A percentile compares a stretch with the other conserved stretches of the same genome.
These are phyloP conservation scores for Mirounga angustirostris DNA, from an alignment of 2,113 vertebrate species.

Conservation along the genomic window DNA sequence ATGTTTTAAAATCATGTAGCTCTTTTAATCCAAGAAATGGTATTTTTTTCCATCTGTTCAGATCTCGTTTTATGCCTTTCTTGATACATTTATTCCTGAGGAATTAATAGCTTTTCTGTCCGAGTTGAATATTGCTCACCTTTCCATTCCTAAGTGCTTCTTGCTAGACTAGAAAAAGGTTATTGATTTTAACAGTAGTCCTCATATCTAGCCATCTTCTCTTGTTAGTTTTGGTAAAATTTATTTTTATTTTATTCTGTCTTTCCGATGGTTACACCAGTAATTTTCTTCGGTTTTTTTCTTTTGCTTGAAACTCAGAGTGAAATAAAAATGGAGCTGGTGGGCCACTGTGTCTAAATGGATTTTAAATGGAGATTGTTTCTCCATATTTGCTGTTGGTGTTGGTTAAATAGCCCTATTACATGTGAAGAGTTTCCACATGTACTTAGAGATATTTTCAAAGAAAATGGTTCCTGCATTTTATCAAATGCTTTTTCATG, in stretches of 20 bases:
- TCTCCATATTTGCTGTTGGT: conserved; percentile 6
- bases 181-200: conserved; percentile 42
- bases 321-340: background rate
- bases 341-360: background rate
- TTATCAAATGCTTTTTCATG: conserved; percentile 28
- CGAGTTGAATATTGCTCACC: background rate
- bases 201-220: background rate
- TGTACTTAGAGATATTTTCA: conserved; percentile 6
- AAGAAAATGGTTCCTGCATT: background rate
- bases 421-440: background rate
- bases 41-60: conserved; percentile 23
- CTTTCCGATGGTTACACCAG: background rate
- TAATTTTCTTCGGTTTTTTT: conserved; percentile 24
- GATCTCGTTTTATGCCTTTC: conserved; percentile 38
- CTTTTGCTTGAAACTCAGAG: conserved; percentile 6
- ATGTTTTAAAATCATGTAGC: background rate
- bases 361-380: conserved; percentile 42
- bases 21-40: conserved; percentile 53
- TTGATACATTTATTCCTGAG: conserved; percentile 47
- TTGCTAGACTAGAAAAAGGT: conserved; percentile 35
- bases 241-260: conserved; percentile 38
- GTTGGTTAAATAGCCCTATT: conserved; percentile 8
- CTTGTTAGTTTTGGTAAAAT: conserved; percentile 33
- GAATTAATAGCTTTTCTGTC: background rate
- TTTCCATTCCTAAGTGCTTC: conserved; percentile 50